phyloP scores from a whole-genome alignment of 2,888 invertebrate species.

The Plagodis dolabraria region DNA sequence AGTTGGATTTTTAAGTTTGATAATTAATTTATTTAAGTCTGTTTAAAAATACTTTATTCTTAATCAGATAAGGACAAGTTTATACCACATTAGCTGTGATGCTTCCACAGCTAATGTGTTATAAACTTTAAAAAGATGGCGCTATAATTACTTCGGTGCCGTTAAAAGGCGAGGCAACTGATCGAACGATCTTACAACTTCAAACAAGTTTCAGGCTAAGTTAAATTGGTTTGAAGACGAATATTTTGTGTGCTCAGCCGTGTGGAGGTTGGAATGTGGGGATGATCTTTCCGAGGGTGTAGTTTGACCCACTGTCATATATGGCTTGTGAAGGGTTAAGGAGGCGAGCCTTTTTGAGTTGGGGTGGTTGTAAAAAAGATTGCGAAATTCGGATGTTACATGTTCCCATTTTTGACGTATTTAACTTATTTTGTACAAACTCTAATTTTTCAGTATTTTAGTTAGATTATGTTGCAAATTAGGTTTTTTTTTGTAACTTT shows the following conservation, averaged over 20 bases:
- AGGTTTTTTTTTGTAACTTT: too few species aligned
- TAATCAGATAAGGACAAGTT: too few species aligned
- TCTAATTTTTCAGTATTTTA: too few species aligned
- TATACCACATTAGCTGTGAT: too few species aligned
- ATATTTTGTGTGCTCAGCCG: conserved; percentile 52
- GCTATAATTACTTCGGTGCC: conserved; percentile 56
- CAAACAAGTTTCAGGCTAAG: conserved; percentile 54
- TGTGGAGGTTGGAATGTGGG: conserved; percentile 36
- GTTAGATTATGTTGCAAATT: too few species aligned
- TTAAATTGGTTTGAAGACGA: conserved; percentile 60
- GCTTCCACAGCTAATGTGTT: too few species aligned
- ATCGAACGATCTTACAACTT: conserved; percentile 56
- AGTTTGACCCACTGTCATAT: conserved; percentile 12
- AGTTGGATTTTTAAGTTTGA: too few species aligned
- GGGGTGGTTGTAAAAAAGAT: neutral
- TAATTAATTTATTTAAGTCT: too few species aligned
- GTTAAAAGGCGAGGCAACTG: conserved; percentile 50
- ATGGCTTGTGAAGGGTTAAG: conserved; percentile 2
- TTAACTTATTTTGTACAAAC: too few species aligned
- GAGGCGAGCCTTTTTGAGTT: neutral
- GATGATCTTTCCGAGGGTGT: conserved; percentile 29
- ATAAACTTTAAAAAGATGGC: conserved; percentile 36
- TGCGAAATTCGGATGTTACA: too few species aligned
- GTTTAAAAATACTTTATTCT: too few species aligned
- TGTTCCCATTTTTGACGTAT: too few species aligned